Conservation (phyloP, 2,888 invertebrate genomes). For the Argyresthia goedartella region DNA sequence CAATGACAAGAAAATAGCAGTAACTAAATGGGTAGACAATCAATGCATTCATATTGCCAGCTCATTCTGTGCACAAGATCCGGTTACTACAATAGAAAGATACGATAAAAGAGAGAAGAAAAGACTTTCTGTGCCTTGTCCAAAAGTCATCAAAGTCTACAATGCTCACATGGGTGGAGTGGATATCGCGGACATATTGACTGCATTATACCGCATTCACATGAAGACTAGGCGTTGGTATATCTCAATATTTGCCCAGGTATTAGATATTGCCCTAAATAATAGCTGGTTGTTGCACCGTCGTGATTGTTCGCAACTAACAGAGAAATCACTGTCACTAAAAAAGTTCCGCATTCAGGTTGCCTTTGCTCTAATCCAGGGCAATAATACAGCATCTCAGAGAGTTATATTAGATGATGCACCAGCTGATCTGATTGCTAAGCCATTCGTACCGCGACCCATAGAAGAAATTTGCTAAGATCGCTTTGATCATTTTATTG, state of each 20-base stretch:
- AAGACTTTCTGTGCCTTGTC: slow-evolving; percentile 15
- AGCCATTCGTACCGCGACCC: neutral
- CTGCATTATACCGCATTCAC: slow-evolving; percentile 6
- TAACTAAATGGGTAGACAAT: slow-evolving; percentile 8
- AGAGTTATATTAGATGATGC: neutral
- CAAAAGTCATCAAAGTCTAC: slow-evolving; percentile 12
- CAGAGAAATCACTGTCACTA: neutral
- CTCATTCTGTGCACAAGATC: slow-evolving; percentile 7
- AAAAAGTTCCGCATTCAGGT: neutral
- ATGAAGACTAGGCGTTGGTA: slow-evolving; percentile 9
- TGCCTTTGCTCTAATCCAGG: neutral
- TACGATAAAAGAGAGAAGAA: slow-evolving; percentile 13
- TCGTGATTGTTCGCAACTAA: neutral
- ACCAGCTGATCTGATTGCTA: neutral
- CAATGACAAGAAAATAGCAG: slow-evolving; percentile 6
- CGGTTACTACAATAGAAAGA: slow-evolving; percentile 10
- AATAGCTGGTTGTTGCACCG: slow-evolving; percentile 4
- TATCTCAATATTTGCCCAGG: slow-evolving; percentile 7
- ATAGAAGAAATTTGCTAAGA: neutral
- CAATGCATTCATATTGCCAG: slow-evolving; percentile 4
- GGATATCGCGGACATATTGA: slow-evolving; percentile 10
- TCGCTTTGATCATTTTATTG: neutral
- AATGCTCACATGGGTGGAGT: slow-evolving; percentile 10
- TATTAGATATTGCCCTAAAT: slow-evolving; percentile 9
- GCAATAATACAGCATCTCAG: neutral